These are phyloP conservation scores for Thamnaconus septentrionalis DNA, from an alignment of 2,113 vertebrate species.

Conservation along the genomic window DNA sequence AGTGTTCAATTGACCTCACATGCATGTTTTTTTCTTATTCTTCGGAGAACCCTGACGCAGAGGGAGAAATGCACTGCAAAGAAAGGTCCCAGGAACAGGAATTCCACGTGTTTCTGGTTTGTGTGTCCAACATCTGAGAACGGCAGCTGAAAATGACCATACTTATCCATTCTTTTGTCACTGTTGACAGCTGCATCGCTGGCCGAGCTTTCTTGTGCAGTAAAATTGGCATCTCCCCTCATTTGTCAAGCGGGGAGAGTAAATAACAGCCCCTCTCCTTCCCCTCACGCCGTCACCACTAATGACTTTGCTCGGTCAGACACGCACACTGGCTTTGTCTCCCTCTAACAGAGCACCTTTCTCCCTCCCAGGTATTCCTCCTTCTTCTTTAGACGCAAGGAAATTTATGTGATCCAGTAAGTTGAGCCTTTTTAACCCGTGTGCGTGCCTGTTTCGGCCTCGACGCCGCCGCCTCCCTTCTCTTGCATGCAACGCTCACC, in stretches of 20 bases:
- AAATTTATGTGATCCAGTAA: slow-evolving; percentile 99
- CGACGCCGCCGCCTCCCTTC: neutral
- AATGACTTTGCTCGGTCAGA: slow-evolving; percentile 1
- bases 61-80: too few species aligned
- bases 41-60: too few species aligned
- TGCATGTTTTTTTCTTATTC: too few species aligned
- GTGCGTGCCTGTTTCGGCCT: slow-evolving; percentile 31
- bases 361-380: slow-evolving; percentile 95
- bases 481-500: slow-evolving; percentile 4
- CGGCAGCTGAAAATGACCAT: too few species aligned
- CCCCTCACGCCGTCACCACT: neutral
- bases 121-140: too few species aligned
- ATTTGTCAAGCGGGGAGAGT: neutral
- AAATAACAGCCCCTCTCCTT: slow-evolving; percentile 15
- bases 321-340: slow-evolving; percentile 35
- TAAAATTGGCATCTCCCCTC: neutral
- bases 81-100: too few species aligned
- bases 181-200: too few species aligned
- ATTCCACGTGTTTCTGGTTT: too few species aligned
- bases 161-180: too few species aligned
- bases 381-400: slow-evolving; percentile 99
- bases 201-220: neutral
- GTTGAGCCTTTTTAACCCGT: slow-evolving; percentile 63
- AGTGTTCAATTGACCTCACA: too few species aligned
- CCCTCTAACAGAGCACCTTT: slow-evolving; percentile 72